A percentile compares a stretch with the other conserved stretches of the same genome.
phyloP scores from a whole-genome alignment of 1,140 invertebrate genomes.

The Venustaconcha ellipsiformis region DNA sequence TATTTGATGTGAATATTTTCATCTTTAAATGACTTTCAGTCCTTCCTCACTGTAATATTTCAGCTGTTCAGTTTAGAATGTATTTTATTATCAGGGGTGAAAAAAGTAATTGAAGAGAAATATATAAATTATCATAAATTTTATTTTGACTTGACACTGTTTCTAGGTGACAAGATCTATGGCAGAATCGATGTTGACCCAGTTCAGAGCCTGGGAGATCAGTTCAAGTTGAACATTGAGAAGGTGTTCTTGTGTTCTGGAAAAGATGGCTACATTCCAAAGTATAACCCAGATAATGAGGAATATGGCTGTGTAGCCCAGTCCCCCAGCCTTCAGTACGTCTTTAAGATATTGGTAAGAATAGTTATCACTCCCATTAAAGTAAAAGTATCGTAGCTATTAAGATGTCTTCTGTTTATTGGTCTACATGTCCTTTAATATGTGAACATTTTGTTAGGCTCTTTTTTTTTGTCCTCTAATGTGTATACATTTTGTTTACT shows the following conservation, averaged over 20 bases:
- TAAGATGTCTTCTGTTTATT: no score
- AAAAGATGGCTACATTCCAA: constrained; percentile 69
- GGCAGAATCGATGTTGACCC: constrained; percentile 68
- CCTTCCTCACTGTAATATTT: no score
- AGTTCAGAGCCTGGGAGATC: constrained; percentile 59
- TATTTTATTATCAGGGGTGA: no score
- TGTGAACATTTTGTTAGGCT: no score
- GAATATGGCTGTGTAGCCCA: constrained; percentile 68
- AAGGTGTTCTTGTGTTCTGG: constrained; percentile 70
- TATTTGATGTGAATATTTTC: no score
- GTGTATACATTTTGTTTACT: no score
- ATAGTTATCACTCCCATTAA: no score
- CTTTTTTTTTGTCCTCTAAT: not conserved
- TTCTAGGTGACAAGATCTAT: constrained; percentile 66
- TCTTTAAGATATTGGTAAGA: constrained; percentile 68
- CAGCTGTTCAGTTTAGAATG: no score
- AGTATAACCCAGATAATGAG: constrained; percentile 64
- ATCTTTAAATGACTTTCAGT: no score
- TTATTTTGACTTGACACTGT: not conserved
- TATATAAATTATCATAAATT: not conserved
- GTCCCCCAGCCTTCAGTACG: constrained; percentile 62
- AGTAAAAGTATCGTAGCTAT: no score
- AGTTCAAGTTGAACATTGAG: constrained; percentile 64
- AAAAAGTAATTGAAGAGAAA: no score
- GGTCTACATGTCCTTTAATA: not conserved